phyloP scores from a whole-genome alignment of 2,888 invertebrate species.

The Myopa tessellatipennis region DNA sequence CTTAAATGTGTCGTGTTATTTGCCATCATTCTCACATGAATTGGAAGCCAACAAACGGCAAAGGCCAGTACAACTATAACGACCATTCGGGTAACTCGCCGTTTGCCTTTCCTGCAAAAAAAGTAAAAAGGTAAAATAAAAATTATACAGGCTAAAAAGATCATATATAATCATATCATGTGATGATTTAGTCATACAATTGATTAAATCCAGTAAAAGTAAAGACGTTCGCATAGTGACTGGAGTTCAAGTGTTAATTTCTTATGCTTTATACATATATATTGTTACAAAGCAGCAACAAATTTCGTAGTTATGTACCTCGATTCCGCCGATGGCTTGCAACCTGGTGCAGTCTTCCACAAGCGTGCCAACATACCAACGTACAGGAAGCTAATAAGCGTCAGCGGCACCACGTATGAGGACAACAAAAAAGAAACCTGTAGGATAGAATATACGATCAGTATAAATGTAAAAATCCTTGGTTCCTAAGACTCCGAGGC shows the following conservation, averaged over 20 bases:
- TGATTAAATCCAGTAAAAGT: too few species aligned
- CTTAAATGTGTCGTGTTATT: background rate
- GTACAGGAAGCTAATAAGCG: conserved; percentile 87
- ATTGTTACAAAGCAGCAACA: too few species aligned
- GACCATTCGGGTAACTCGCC: conserved; percentile 91
- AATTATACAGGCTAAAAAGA: too few species aligned
- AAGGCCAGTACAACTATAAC: conserved; percentile 92
- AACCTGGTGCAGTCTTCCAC: conserved; percentile 84
- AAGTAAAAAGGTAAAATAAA: conserved; percentile 1
- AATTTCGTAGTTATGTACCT: conserved; percentile 58
- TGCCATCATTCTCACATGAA: conserved; percentile 76
- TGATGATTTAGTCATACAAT: too few species aligned
- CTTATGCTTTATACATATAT: too few species aligned
- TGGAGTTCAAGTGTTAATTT: too few species aligned
- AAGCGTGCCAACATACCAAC: conserved; percentile 88
- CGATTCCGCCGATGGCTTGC: conserved; percentile 80
- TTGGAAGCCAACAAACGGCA: conserved; percentile 94
- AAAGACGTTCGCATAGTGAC: too few species aligned
- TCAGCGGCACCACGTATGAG: conserved; percentile 88
- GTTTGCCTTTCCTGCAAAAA: conserved; percentile 77
- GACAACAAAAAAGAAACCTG: conserved; percentile 88
- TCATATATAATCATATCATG: too few species aligned
- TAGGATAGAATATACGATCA: conserved; percentile 37
- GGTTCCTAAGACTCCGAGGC: background rate
- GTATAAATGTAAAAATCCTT: background rate